Percentiles rank a stretch among this genome's conserved stretches.
Evolutionary conservation across 92 coral and sea anemone genomes (phyloP).

Genomic region (Phymanthus crucifer): DNA sequence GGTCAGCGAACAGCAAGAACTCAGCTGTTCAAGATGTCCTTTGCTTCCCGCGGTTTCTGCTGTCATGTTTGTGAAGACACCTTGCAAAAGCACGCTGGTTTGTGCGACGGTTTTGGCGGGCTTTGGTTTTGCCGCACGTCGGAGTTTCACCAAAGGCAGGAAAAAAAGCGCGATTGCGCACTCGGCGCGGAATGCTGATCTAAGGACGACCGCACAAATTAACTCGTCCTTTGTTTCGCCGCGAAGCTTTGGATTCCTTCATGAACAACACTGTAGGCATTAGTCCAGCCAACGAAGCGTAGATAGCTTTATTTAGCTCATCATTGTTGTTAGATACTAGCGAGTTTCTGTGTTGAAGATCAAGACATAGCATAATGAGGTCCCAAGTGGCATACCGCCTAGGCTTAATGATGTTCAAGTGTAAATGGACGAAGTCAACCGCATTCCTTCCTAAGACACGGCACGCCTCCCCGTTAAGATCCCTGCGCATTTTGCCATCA

Average conservation of each 20-base stretch:
- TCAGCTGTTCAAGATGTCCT: neutral
- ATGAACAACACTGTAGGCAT: neutral
- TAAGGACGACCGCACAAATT: slow-evolving; percentile 16
- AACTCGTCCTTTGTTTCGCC: slow-evolving; percentile 12
- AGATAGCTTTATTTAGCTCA: neutral
- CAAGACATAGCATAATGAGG: slow-evolving; percentile 16
- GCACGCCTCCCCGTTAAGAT: slow-evolving; percentile 1
- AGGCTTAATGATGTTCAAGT: slow-evolving; percentile 6
- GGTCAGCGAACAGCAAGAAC: slow-evolving; percentile 22
- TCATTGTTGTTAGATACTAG: slow-evolving; percentile 2
- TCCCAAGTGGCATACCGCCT: slow-evolving; percentile 21
- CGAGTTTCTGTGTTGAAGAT: neutral
- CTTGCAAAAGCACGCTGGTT: neutral
- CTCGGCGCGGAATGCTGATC: slow-evolving; percentile 1
- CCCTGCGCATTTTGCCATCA: neutral
- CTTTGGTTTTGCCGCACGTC: neutral
- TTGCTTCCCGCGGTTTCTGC: neutral
- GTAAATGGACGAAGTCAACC: neutral
- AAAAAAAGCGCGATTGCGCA: neutral
- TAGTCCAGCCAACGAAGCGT: slow-evolving; percentile 14
- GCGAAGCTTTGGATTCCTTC: slow-evolving; percentile 1
- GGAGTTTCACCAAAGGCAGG: neutral
- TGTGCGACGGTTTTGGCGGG: neutral
- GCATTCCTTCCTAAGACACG: neutral
- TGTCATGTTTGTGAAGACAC: neutral